Base-by-base conservation (phyloP, 35 echinoderm and acorn worm genomes). In the Stichopus chloronotus region DNA sequence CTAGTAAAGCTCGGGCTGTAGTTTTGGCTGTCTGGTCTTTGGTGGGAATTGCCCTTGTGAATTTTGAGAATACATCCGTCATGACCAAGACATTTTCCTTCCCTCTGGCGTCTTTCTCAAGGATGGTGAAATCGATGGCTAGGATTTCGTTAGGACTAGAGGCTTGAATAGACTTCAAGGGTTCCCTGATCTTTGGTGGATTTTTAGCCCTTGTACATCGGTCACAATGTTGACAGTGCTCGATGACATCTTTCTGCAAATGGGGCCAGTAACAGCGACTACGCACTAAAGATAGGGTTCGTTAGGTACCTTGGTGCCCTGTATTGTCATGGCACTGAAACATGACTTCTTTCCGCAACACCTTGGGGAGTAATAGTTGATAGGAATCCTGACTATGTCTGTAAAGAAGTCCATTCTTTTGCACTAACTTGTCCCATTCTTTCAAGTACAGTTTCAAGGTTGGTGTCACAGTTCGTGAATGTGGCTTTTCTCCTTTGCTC, bases 1-100 rank as follows among this genome's bases (percentile, higher is more conserved):
- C 55, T 6, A 88, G 23, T 14, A 94, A 69, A 53, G 84, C 56
- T 56, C 77, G 55, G 8, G 92, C 92, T 20, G 85, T 88, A 1
- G 85, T 94, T 17, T 88, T 68, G 2, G 92, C 92, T 21, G 84
- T 87, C 55, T 94, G 92, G 57, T 94, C 58, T 78, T 81, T 87
- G 7, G 85, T 94, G 5, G 92, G 24, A 5, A 88, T 72, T 9
- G 92, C 92, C 10, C 52, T 5, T 0, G 92, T 94, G 14, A 77
- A 94, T 52, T 93, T 93, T 10, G 92, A 59, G 54, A 93, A 93
- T 13, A 93, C 13, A 80, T 80, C 78, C 6, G 78, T 80, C 78
- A 80, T 80, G 10, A 80, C 52, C 11, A 80, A 21, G 78, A 80
- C 78, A 80, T 93, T 85, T 59, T 93, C 80, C 17, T 87, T 93